phyloP scores from a whole-genome alignment of 2,888 invertebrate species.

The Pyrrhosoma nymphula region DNA sequence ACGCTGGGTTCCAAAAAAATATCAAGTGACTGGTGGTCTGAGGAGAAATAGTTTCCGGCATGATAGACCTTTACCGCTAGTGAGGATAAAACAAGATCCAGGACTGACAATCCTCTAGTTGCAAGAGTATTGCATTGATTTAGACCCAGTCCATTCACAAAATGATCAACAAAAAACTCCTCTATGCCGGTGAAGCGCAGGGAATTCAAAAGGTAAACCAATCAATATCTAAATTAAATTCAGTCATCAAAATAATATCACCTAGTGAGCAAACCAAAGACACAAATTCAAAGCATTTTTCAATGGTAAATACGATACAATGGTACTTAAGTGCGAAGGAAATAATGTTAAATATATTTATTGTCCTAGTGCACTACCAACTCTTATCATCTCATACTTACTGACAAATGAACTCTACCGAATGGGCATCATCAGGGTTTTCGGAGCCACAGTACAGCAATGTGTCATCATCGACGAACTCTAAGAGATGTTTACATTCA shows the following conservation, averaged over 20 bases:
- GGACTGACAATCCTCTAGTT: neutral
- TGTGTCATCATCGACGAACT: too few species aligned
- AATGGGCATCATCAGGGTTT: too few species aligned
- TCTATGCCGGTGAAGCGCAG: neutral
- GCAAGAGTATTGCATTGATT: neutral
- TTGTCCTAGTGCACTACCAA: too few species aligned
- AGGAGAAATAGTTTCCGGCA: neutral
- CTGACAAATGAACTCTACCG: too few species aligned
- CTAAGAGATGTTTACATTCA: too few species aligned
- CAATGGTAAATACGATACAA: too few species aligned
- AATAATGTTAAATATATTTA: too few species aligned
- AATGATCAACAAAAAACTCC: neutral
- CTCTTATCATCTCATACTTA: too few species aligned
- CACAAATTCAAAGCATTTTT: neutral
- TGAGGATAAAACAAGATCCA: neutral
- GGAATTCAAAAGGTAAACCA: neutral
- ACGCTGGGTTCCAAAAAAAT: neutral
- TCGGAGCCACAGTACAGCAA: too few species aligned
- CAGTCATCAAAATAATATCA: neutral
- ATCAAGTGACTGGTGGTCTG: neutral
- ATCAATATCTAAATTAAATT: neutral
- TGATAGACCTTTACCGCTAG: neutral
- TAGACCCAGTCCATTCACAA: neutral
- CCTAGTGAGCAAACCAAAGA: neutral
- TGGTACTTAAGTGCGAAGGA: too few species aligned